Evolutionary conservation across 2,797 vertebrate genomes (phyloP), one percentile per base, ranked within the genome.

Genomic region (Menidia menidia): DNA sequence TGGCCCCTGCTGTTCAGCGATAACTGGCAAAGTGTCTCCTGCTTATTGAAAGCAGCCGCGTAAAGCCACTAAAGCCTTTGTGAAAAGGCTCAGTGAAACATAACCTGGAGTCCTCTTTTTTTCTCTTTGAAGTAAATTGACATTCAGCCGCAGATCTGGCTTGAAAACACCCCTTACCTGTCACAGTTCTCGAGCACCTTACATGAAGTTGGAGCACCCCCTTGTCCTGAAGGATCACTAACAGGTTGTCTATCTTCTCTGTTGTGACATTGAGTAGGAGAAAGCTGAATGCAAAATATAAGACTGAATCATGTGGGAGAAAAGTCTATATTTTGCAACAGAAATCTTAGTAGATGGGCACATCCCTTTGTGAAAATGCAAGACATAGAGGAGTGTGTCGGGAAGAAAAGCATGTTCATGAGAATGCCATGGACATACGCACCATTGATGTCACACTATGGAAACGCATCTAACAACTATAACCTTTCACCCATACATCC

Each of bases 121-220:
- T 77, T 71, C 51, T 73, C 87, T 92, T 90, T 92, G 84, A 92
- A 91, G 85, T 71, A 73, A 74, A 80, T 89, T 89, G 87, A 90
- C 80, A 91, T 92, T 89, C 87, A 84, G 88, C 75, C 83, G 84
- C 81, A 70, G 75, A 55, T 77, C 75, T 59, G 35, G 68, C 72
- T 80, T 74, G 56, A 77, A 86, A 86, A 65, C 12, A 70, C 80
- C 68, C 60, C 60, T 48, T 31, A 59, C 59, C 73, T 78, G 16
- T 65, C 19, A 78, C 75, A 58, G 53, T 44, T 71, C 35, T 62
- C 59, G 47, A 9, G 58, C 71, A 25, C 31, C 7, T 57, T 63
- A 64, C 64, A 60, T 43, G 32, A 83, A 83, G 79, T 74, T 65
- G 51, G 13, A 59, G 71, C 63, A 12, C 58, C 25, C 61, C 73